These are phyloP conservation scores for Parauchenoglanis punctatus DNA, from an alignment of 2,797 vertebrate species.

Conservation along the genomic window DNA sequence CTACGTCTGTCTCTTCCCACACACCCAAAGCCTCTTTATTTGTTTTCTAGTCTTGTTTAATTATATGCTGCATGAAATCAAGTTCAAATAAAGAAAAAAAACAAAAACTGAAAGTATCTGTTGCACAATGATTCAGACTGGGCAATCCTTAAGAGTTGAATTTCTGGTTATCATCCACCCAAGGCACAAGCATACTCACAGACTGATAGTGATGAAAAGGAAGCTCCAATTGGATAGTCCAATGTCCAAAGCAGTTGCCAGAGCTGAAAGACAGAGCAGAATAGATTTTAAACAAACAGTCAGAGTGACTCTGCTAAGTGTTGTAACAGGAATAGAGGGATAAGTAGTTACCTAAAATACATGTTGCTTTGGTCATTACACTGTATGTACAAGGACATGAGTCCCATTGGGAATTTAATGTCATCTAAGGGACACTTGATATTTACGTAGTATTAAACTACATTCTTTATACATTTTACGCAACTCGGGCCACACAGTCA, in stretches of 20 bases:
- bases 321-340: neutral
- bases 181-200: conserved; percentile 80
- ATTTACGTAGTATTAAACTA: neutral
- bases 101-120: neutral
- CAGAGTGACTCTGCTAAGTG: neutral
- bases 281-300: neutral
- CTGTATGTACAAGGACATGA: neutral
- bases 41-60: neutral
- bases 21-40: neutral
- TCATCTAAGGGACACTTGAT: neutral
- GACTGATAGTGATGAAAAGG: conserved; percentile 92
- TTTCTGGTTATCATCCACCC: neutral
- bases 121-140: neutral
- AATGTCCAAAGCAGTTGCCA: conserved; percentile 91
- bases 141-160: neutral
- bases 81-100: too few relatives aligned
- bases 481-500: neutral
- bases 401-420: neutral
- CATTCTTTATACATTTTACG: neutral
- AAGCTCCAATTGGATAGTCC: conserved; percentile 98
- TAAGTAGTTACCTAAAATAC: neutral
- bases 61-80: neutral
- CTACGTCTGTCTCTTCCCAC: too few relatives aligned
- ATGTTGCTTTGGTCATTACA: neutral
- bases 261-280: conserved; percentile 71